phyloP scores from a whole-genome alignment of 2,113 vertebrate species.

The Elaphurus davidianus region DNA sequence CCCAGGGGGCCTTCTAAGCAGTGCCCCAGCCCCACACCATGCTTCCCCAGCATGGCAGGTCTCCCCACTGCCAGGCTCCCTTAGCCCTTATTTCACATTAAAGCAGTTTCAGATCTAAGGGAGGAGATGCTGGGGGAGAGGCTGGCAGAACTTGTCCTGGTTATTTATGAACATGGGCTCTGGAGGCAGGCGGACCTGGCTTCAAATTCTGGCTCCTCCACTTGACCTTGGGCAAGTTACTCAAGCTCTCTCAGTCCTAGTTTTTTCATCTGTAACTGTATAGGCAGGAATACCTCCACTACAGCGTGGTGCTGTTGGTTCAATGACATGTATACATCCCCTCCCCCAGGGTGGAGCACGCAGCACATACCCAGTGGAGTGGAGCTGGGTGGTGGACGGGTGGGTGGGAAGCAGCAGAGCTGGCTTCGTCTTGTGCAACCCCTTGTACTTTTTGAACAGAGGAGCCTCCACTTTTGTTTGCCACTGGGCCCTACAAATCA shows the following conservation, averaged over 20 bases:
- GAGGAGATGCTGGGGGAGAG: not conserved
- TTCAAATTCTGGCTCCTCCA: not conserved
- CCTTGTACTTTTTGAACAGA: not conserved
- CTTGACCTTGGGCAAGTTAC: not conserved
- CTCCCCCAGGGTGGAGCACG: fast-evolving
- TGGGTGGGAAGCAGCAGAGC: not conserved
- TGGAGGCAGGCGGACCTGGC: not conserved
- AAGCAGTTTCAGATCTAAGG: not conserved
- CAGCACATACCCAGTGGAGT: not conserved
- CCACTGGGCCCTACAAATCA: not conserved
- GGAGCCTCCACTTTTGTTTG: not conserved
- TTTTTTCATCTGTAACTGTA: not conserved
- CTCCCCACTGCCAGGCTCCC: not conserved
- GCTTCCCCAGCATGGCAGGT: not conserved
- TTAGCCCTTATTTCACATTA: not conserved
- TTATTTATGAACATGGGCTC: not conserved
- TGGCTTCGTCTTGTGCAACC: not conserved
- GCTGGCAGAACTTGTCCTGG: not conserved
- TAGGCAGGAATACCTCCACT: not conserved
- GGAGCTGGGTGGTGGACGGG: fast-evolving
- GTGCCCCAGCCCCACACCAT: fast-evolving
- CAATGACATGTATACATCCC: fast-evolving
- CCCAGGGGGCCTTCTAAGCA: not conserved
- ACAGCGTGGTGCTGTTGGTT: not conserved
- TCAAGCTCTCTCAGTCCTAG: not conserved